phyloP scores from a whole-genome alignment of 2,797 vertebrate species.

The Anolis apletophallus region DNA sequence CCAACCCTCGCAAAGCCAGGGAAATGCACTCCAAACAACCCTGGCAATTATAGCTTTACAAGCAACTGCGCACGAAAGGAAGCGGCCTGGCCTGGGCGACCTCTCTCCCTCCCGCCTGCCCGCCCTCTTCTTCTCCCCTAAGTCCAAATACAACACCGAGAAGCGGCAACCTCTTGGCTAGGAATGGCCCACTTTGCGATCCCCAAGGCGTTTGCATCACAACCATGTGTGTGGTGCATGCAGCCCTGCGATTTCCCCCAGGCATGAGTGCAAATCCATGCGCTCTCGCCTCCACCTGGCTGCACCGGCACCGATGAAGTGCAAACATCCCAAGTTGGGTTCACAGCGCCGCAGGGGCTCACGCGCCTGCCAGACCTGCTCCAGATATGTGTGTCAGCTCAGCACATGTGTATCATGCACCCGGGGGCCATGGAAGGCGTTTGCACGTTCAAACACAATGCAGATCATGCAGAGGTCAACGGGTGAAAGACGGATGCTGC shows the following conservation, averaged over 20 bases:
- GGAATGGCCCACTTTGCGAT: accelerated
- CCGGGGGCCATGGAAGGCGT: too few relatives aligned
- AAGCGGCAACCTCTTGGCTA: too few relatives aligned
- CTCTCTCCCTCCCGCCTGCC: neutral
- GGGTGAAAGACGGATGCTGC: neutral
- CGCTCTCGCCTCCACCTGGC: too few relatives aligned
- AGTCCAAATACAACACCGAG: too few relatives aligned
- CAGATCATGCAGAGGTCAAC: neutral
- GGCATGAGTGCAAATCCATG: neutral
- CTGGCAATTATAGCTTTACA: neutral
- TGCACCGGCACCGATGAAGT: neutral
- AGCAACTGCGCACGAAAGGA: neutral
- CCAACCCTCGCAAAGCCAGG: slow-evolving; percentile 7
- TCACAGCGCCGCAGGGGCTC: too few relatives aligned
- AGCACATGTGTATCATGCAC: neutral
- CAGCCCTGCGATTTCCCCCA: too few relatives aligned
- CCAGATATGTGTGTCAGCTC: neutral
- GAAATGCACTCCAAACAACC: neutral
- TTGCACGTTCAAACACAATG: neutral
- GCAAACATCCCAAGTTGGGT: neutral
- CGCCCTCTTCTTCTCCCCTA: too few relatives aligned
- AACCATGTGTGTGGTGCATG: neutral
- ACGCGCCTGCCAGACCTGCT: neutral
- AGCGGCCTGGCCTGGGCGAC: neutral
- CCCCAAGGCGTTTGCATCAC: neutral